Conservation (phyloP, 2,113 vertebrate genomes). For the Colistium nudipinnis region DNA sequence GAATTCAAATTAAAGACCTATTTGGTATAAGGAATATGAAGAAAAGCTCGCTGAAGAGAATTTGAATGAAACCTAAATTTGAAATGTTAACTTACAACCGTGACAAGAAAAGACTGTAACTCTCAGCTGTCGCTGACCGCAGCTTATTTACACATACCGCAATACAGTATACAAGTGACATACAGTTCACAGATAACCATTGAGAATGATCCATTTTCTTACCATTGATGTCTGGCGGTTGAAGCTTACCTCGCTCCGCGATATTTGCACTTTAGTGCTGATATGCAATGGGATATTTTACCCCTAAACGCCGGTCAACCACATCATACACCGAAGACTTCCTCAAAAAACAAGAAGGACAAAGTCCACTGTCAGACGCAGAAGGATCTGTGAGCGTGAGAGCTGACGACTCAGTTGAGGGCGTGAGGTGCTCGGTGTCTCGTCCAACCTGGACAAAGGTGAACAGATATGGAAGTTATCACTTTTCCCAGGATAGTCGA, state of each 20-base stretch:
- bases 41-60: too few species aligned
- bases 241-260: neutral
- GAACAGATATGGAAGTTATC: conserved; percentile 7
- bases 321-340: conserved; percentile 37
- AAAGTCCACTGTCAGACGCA: conserved; percentile 60
- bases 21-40: neutral
- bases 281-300: conserved; percentile 29
- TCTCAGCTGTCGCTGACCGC: neutral
- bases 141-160: neutral
- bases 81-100: too few species aligned
- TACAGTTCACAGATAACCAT: neutral
- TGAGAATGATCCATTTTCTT: neutral
- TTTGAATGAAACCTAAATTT: too few species aligned
- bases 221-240: conserved; percentile 32
- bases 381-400: neutral
- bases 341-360: conserved; percentile 54
- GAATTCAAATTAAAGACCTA: neutral
- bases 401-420: conserved; percentile 14
- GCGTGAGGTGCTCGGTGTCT: conserved; percentile 32
- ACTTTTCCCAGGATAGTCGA: neutral
- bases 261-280: neutral
- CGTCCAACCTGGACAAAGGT: conserved; percentile 59
- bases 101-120: too few species aligned
- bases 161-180: neutral
- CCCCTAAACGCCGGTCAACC: neutral